Evolutionary conservation across 2,797 vertebrate species (phyloP), one percentile per base, ranked within the genome.

Genomic region (Phoebastria nigripes): DNA sequence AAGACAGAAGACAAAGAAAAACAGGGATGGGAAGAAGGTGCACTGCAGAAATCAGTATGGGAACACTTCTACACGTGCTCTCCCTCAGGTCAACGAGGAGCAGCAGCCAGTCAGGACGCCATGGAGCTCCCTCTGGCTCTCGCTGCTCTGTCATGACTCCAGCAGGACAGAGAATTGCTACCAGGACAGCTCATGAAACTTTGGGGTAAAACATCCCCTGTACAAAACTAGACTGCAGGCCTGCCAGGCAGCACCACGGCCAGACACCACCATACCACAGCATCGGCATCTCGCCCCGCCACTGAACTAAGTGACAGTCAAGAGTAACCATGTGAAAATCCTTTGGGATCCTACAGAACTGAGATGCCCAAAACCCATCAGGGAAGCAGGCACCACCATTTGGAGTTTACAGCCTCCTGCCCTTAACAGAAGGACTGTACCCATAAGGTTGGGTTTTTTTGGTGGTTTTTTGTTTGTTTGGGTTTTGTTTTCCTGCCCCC

Each of bases 251-350:
- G 59, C 28, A 22, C 20, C 37, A 20, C 1, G 1, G 42, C 59
- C 44, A 39, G 35, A 13, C n/a, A 61, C 13, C 55, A 33, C 22
- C 28, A 18, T 4, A 12, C 4, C 29, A 13, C 6, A 31, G 21
- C 74, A 44, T 7, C 3, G 1, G 13, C 63, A 59, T 4, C 0
- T 1, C 4, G 0, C 9, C 15, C 29, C 28, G 18, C 10, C 56
- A 26, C 9, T 54, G 16, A 87, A 44, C 20, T 51, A 28, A 41
- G 0, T 2, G 31, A 58, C 6, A 49, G 63, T 2, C 28, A 22
- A 47, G 31, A 87, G n/a, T 8, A 84, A 80, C 76, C 52, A 16
- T 1, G 8, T 42, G 47, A 86, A 88, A 82, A 61, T 55, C 47
- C 62, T 78, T n/a, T 28, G 44, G n/a, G 25, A 87, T 78, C 63